phyloP scores from a whole-genome alignment of 2,113 vertebrate species.

The Vanacampus margaritifer region DNA sequence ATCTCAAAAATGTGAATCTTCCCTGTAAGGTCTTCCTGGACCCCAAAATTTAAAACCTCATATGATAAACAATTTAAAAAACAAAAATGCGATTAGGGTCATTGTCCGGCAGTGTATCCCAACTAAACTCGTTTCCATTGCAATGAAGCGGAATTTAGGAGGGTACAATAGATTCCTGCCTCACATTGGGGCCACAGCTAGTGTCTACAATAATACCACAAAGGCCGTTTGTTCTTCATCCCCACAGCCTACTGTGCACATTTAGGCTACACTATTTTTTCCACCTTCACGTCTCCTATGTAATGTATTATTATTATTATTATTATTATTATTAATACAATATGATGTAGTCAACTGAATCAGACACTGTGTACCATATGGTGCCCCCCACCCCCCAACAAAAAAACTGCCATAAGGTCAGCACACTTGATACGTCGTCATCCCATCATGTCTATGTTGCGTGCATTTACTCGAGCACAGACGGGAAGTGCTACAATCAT shows the following conservation, averaged over 20 bases:
- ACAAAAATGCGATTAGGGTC: background rate
- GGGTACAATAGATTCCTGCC: constrained; percentile 56
- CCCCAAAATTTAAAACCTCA: no score
- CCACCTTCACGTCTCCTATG: no score
- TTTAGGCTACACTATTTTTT: background rate
- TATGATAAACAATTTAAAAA: no score
- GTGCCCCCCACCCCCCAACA: background rate
- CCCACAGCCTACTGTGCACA: background rate
- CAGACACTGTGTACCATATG: background rate
- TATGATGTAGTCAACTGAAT: background rate
- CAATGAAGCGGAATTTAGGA: constrained; percentile 25
- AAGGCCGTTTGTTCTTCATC: constrained; percentile 40
- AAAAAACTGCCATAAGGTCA: background rate
- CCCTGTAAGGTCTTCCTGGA: no score
- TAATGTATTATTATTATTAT: background rate
- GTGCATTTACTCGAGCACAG: background rate
- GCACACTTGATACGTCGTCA: background rate
- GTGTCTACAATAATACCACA: constrained; percentile 47
- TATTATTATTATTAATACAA: background rate
- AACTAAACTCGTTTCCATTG: constrained; percentile 43
- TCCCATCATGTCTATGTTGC: background rate
- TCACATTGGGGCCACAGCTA: constrained; percentile 52
- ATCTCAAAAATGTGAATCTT: no score
- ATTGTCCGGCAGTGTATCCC: background rate
- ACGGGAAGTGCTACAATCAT: background rate